Evolutionary conservation across 2,888 invertebrate genomes (phyloP).

Genomic region (Drosophila paranaensis): DNA sequence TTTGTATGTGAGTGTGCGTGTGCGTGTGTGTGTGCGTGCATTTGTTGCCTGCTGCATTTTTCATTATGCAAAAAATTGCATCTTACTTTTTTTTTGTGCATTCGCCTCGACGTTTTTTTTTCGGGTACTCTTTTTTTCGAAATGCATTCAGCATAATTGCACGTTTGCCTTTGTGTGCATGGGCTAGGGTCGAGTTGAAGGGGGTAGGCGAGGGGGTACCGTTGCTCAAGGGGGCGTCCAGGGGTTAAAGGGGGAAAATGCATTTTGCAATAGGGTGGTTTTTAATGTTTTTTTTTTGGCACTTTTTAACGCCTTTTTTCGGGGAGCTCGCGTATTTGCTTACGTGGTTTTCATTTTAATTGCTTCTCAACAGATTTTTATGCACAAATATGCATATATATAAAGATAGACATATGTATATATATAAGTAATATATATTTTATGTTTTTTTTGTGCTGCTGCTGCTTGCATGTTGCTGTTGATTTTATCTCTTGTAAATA

Average conservation of each 20-base stretch:
- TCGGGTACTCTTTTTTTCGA: constrained; percentile 57
- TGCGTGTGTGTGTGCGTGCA: constrained; percentile 21
- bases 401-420: not conserved
- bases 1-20: constrained; percentile 19
- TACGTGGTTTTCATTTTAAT: constrained; percentile 80
- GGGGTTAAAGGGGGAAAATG: constrained; percentile 51
- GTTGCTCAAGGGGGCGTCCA: not conserved
- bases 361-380: constrained; percentile 70
- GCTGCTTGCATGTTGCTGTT: constrained; percentile 67
- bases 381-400: constrained; percentile 16
- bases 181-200: constrained; percentile 4
- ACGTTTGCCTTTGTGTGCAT: constrained; percentile 75
- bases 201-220: not conserved
- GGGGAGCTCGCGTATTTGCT: constrained; percentile 69
- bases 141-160: constrained; percentile 79
- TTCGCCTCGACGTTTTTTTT: constrained; percentile 67
- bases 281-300: constrained; percentile 58
- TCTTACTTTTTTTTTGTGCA: constrained; percentile 56
- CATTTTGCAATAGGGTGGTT: constrained; percentile 73
- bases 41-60: constrained; percentile 76
- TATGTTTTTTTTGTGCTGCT: constrained; percentile 29
- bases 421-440: not conserved
- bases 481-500: constrained; percentile 82
- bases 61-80: constrained; percentile 80
- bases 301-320: constrained; percentile 52